phyloP scores from a whole-genome alignment of 35 echinoderm and acorn worm species.

The Heliocidaris tuberculata region DNA sequence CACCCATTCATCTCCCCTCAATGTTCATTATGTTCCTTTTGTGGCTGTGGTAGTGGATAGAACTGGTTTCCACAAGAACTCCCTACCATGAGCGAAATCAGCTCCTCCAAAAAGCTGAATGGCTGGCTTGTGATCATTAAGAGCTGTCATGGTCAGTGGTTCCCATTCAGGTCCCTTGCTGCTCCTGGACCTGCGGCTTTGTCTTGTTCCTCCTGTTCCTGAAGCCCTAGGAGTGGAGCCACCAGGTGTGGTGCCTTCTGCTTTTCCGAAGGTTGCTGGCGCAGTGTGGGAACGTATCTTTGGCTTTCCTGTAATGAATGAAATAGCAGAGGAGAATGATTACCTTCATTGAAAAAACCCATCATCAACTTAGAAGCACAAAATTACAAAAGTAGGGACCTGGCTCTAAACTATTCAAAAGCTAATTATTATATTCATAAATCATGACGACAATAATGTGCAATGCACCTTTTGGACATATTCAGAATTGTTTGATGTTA shows the following conservation, averaged over 20 bases:
- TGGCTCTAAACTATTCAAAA: too few species aligned
- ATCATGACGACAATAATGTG: not conserved
- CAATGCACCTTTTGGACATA: not conserved
- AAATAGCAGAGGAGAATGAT: not conserved
- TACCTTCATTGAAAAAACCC: too few species aligned
- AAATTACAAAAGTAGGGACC: too few species aligned
- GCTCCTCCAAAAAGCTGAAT: slow-evolving; percentile 52
- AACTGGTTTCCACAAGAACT: slow-evolving; percentile 81
- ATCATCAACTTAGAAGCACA: too few species aligned
- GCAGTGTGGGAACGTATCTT: slow-evolving; percentile 43
- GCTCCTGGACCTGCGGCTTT: not conserved
- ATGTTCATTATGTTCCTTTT: slow-evolving; percentile 1
- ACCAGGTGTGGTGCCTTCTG: not conserved
- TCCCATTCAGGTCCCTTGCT: slow-evolving; percentile 47
- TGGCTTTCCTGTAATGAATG: not conserved
- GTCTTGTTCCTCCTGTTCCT: not conserved
- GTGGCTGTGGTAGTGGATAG: slow-evolving; percentile 45
- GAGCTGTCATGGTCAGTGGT: slow-evolving; percentile 72
- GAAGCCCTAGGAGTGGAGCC: not conserved
- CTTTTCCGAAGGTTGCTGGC: slow-evolving; percentile 15
- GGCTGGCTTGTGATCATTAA: slow-evolving; percentile 74
- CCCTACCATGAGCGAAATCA: slow-evolving; percentile 74
- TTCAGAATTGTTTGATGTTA: not conserved
- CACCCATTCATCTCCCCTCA: not conserved
- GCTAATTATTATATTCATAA: too few species aligned